Percentiles rank a stretch among this genome's conserved stretches.
Conservation (phyloP, 1,140 invertebrate species). For the Gonioctena quinquepunctata region DNA sequence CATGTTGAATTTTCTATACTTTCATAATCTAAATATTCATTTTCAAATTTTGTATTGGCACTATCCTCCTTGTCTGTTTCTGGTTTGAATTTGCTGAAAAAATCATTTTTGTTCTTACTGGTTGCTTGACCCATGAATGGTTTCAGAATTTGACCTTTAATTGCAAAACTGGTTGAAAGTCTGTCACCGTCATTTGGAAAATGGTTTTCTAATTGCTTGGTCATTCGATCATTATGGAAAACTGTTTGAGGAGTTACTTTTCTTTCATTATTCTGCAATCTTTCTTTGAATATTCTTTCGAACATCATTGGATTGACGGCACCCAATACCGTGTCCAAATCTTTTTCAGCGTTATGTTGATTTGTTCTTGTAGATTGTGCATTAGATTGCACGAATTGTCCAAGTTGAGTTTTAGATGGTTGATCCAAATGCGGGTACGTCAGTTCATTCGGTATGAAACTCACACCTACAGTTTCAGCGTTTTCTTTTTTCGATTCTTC, state of each 20-base stretch:
- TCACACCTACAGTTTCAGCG: neutral
- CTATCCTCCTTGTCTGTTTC: neutral
- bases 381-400: neutral
- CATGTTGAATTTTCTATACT: neutral
- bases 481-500: no score
- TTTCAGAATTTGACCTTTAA: neutral
- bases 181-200: neutral
- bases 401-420: neutral
- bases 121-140: conserved; percentile 20
- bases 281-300: conserved; percentile 28
- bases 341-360: neutral
- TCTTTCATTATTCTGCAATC: conserved; percentile 4
- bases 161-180: conserved; percentile 5
- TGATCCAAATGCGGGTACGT: neutral
- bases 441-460: neutral
- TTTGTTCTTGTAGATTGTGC: neutral
- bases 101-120: neutral
- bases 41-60: neutral
- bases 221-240: neutral
- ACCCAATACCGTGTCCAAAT: conserved; percentile 2
- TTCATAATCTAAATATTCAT: neutral
- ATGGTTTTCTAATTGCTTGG: neutral
- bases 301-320: conserved; percentile 26
- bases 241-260: neutral
- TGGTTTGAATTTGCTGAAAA: neutral